Conservation (phyloP, 2,113 vertebrate species). For the Pangasianodon gigas region DNA sequence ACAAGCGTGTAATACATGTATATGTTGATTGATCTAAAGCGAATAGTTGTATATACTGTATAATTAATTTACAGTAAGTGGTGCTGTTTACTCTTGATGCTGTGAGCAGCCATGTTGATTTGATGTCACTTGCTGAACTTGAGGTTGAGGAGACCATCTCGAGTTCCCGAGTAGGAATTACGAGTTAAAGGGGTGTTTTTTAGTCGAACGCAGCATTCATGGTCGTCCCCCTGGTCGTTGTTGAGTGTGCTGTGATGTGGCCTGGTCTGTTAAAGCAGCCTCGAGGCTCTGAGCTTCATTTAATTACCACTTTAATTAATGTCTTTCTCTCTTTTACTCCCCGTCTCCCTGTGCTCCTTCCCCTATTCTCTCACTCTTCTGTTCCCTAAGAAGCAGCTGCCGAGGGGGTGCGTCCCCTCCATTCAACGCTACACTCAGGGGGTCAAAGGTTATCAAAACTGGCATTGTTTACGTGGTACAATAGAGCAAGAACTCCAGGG, state of each 20-base stretch:
- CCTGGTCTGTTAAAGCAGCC: conserved; percentile 1
- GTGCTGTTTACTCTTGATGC: background rate
- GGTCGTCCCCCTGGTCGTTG: background rate
- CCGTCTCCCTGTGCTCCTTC: conserved; percentile 13
- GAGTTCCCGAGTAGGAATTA: background rate
- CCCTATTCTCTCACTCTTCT: conserved; percentile 49
- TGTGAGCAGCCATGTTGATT: background rate
- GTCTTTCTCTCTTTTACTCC: conserved; percentile 47
- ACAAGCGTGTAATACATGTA: too few species aligned
- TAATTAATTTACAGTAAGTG: background rate
- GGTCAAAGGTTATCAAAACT: conserved; percentile 67
- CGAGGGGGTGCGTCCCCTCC: conserved; percentile 43
- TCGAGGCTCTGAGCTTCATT: conserved; percentile 51
- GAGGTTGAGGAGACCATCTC: background rate
- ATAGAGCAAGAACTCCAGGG: conserved; percentile 54
- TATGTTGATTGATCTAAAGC: too few species aligned
- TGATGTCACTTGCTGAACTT: background rate
- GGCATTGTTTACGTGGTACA: conserved; percentile 66
- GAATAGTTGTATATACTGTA: too few species aligned
- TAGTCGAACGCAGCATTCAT: background rate
- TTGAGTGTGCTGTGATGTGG: conserved; percentile 4
- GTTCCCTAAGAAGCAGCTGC: conserved; percentile 48
- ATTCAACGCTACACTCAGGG: conserved; percentile 43
- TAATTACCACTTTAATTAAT: conserved; percentile 59
- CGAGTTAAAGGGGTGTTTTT: background rate